These are phyloP conservation scores for Phalloptychus januarius DNA, from an alignment of 2,797 vertebrate species.

Conservation along the genomic window DNA sequence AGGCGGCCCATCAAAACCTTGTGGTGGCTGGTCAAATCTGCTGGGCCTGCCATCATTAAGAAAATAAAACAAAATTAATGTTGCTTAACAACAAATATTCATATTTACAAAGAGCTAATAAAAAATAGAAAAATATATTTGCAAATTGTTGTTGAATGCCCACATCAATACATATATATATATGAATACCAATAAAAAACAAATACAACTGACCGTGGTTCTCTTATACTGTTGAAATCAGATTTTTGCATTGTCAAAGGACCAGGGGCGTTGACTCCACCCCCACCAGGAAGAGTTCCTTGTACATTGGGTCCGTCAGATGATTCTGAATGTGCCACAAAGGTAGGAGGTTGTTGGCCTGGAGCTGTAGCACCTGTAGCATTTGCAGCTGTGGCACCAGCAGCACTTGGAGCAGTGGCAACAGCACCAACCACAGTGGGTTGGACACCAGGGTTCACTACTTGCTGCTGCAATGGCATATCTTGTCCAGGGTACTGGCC, in stretches of 20 bases:
- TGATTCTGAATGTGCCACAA: constrained; percentile 57
- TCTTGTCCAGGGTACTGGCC: constrained; percentile 79
- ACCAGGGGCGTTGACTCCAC: constrained; percentile 69
- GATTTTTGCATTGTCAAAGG: constrained; percentile 80
- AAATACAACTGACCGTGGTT: constrained; percentile 80
- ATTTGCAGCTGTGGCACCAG: constrained; percentile 36
- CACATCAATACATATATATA: neutral
- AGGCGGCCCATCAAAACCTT: constrained; percentile 84
- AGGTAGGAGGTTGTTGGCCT: constrained; percentile 51
- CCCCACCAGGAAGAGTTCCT: constrained; percentile 70
- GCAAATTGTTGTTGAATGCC: neutral
- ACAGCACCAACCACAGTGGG: constrained; percentile 50
- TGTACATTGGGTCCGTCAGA: constrained; percentile 49
- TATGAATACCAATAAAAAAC: neutral
- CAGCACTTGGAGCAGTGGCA: constrained; percentile 51
- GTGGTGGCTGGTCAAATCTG: constrained; percentile 78
- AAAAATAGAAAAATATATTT: neutral
- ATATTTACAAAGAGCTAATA: neutral
- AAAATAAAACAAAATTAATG: neutral
- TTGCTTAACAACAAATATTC: neutral
- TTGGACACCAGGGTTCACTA: constrained; percentile 56
- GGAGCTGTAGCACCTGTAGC: constrained; percentile 50
- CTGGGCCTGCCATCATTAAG: constrained; percentile 25
- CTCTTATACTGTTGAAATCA: constrained; percentile 82
- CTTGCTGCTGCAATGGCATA: constrained; percentile 70